Percentiles rank a stretch among this genome's conserved stretches.
phyloP scores from a whole-genome alignment of 2,113 vertebrate species.

The Campylorhamphus procurvoides region DNA sequence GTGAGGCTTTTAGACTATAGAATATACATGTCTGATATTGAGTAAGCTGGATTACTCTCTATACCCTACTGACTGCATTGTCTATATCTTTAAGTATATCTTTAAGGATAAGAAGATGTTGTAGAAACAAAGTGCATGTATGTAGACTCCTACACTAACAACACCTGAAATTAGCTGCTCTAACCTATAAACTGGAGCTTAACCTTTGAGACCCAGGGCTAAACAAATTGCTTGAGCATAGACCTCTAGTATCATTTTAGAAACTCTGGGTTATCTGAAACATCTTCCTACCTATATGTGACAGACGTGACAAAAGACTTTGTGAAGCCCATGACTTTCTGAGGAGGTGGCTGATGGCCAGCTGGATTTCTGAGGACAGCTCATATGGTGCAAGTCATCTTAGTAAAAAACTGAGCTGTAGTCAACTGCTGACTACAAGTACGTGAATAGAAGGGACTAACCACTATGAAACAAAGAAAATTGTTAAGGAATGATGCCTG shows the following conservation, averaged over 20 bases:
- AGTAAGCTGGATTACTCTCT: background rate
- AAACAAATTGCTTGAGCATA: background rate
- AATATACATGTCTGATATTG: background rate
- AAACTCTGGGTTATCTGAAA: background rate
- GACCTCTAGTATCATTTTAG: background rate
- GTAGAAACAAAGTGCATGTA: background rate
- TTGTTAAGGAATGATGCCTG: background rate
- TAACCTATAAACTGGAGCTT: background rate
- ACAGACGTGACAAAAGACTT: background rate
- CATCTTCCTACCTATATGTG: rapidly evolving
- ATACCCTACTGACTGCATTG: background rate
- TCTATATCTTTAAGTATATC: background rate
- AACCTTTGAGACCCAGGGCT: background rate
- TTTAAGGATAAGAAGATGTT: background rate
- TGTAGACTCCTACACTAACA: background rate
- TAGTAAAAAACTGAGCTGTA: background rate
- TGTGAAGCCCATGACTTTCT: background rate
- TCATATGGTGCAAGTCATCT: background rate
- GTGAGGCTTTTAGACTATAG: background rate
- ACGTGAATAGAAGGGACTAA: background rate
- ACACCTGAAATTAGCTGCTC: background rate
- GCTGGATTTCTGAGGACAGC: background rate
- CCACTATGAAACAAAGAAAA: background rate
- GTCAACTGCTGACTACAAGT: background rate
- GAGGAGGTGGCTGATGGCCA: background rate